phyloP scores from a whole-genome alignment of 2,888 invertebrate genomes.

The Embidobia sp. region DNA sequence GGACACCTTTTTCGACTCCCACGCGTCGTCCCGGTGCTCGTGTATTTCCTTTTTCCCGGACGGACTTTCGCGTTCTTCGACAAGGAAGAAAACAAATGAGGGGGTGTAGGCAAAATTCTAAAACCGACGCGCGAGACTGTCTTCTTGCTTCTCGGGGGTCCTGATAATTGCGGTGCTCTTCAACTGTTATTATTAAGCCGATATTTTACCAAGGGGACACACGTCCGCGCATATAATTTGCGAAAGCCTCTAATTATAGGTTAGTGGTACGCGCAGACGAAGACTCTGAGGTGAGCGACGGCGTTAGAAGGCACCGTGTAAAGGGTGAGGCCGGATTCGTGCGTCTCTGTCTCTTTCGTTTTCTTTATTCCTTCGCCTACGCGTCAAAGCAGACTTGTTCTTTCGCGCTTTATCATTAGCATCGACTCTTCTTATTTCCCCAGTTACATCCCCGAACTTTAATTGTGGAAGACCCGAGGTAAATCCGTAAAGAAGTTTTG shows the following conservation, averaged over 20 bases:
- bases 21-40: conserved; percentile 59
- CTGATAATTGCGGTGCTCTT: conserved; percentile 81
- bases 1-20: too few relatives aligned
- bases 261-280: conserved; percentile 70
- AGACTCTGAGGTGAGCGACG: conserved; percentile 68
- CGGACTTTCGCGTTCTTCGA: conserved; percentile 54
- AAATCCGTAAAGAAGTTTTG: conserved; percentile 35
- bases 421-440: conserved; percentile 66
- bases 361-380: conserved; percentile 77
- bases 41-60: conserved; percentile 67
- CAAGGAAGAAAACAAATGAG: conserved; percentile 68
- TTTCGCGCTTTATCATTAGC: conserved; percentile 76
- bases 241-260: conserved; percentile 81
- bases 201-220: conserved; percentile 82
- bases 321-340: conserved; percentile 74
- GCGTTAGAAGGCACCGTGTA: conserved; percentile 71
- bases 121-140: conserved; percentile 66
- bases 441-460: conserved; percentile 59
- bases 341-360: conserved; percentile 63
- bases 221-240: conserved; percentile 81
- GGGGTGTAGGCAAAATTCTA: conserved; percentile 66
- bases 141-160: conserved; percentile 72
- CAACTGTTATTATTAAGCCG: conserved; percentile 82
- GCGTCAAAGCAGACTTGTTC: conserved; percentile 74
- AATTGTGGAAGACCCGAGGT: conserved; percentile 50